Evolutionary conservation across 2,113 vertebrate species (phyloP).

Genomic region (Nesoenas mayeri): DNA sequence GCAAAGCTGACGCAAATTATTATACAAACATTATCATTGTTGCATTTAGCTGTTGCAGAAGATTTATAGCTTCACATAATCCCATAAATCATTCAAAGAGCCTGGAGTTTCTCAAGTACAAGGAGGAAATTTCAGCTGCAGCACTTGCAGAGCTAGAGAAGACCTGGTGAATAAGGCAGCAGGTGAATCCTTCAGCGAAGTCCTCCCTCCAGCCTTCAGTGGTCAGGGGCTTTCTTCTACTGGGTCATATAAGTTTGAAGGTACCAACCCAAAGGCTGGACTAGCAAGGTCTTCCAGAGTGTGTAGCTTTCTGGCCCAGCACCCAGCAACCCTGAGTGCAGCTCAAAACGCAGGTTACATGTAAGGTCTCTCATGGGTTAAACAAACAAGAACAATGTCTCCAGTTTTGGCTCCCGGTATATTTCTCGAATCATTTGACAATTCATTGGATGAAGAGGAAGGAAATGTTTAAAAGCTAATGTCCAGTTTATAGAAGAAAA

Average conservation of each 20-base stretch:
- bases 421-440: not conserved
- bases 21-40: not conserved
- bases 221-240: not conserved
- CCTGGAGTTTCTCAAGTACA: constrained; percentile 12
- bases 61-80: constrained; percentile 9
- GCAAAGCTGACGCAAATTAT: not conserved
- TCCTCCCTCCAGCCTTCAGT: fast-evolving
- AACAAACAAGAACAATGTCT: not conserved
- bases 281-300: not conserved
- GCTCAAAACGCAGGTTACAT: not conserved
- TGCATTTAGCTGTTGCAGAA: constrained; percentile 2
- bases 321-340: fast-evolving
- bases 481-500: not conserved
- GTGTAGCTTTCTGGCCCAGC: not conserved
- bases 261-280: not conserved
- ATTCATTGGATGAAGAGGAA: not conserved
- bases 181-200: not conserved
- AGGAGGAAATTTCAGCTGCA: not conserved
- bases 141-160: not conserved
- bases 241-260: fast-evolving
- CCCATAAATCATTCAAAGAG: not conserved
- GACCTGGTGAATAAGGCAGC: not conserved
- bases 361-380: not conserved
- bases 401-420: not conserved
- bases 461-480: not conserved